A percentile compares a stretch with the other conserved stretches of the same genome.
Conservation (phyloP, 2,797 vertebrate species). For the Lepus oiostolus region DNA sequence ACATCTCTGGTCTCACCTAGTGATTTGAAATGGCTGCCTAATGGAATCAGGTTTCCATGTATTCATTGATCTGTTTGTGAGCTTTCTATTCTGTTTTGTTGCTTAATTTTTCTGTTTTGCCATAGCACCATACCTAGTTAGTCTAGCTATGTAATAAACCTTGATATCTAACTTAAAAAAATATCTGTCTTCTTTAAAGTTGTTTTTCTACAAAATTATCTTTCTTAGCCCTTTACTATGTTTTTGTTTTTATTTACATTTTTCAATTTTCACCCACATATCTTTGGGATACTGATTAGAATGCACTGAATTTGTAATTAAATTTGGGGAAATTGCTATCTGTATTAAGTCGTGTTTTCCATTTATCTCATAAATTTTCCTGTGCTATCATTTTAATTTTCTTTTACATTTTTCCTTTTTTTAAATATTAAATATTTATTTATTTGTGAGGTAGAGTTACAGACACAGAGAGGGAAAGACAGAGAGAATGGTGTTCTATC, state of each 20-base stretch:
- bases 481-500: no score
- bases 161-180: neutral
- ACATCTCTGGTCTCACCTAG: neutral
- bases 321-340: neutral
- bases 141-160: neutral
- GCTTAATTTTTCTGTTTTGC: neutral
- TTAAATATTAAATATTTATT: no score
- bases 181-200: neutral
- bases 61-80: neutral
- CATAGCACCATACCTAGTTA: neutral
- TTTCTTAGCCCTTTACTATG: neutral
- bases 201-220: neutral
- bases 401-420: neutral
- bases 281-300: neutral
- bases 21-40: neutral
- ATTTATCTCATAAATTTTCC: neutral
- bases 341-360: neutral
- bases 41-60: neutral
- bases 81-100: neutral
- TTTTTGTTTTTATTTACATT: conserved; percentile 25
- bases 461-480: no score
- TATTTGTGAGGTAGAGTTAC: no score
- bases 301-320: neutral
- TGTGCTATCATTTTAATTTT: conserved; percentile 32
- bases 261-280: neutral